These are phyloP conservation scores for Timandra comae DNA, from an alignment of 2,888 invertebrate genomes.

Conservation along the genomic window DNA sequence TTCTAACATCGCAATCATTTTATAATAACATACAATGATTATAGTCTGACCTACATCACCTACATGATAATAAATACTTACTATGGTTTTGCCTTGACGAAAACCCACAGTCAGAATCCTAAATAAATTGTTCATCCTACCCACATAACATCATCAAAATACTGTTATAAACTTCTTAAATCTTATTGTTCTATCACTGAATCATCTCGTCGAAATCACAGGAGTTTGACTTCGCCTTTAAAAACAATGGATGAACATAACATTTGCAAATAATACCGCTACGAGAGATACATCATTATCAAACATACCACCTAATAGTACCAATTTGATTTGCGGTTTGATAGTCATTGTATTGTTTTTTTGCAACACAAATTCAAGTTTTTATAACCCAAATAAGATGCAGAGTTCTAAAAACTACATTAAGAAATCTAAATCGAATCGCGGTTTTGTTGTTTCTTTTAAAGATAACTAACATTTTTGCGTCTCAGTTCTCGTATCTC, in stretches of 20 bases:
- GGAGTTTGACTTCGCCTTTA: conserved; percentile 28
- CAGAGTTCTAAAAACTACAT: conserved; percentile 39
- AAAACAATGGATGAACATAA: conserved; percentile 26
- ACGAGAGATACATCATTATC: conserved; percentile 31
- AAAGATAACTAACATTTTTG: conserved; percentile 44
- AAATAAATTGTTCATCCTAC: too few relatives aligned
- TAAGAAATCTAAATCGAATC: conserved; percentile 60
- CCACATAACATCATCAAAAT: conserved; percentile 3
- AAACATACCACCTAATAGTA: conserved; percentile 30
- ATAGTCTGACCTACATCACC: too few relatives aligned
- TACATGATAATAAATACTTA: too few relatives aligned
- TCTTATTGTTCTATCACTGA: conserved; percentile 18
- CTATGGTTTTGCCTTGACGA: too few relatives aligned
- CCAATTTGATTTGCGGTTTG: conserved; percentile 46
- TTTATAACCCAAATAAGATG: conserved; percentile 41
- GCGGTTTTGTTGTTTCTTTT: conserved; percentile 57
- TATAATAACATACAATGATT: too few relatives aligned
- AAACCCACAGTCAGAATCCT: too few relatives aligned
- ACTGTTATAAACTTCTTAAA: conserved; percentile 13
- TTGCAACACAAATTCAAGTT: conserved; percentile 34
- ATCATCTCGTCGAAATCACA: conserved; percentile 13
- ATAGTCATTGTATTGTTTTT: conserved; percentile 50
- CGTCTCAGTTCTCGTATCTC: conserved; percentile 18
- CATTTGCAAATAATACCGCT: conserved; percentile 33
- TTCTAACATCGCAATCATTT: too few relatives aligned